A percentile compares a stretch with the other conserved stretches of the same genome.
Conservation (phyloP, 1,140 invertebrate species). For the Wasmannia auropunctata region DNA sequence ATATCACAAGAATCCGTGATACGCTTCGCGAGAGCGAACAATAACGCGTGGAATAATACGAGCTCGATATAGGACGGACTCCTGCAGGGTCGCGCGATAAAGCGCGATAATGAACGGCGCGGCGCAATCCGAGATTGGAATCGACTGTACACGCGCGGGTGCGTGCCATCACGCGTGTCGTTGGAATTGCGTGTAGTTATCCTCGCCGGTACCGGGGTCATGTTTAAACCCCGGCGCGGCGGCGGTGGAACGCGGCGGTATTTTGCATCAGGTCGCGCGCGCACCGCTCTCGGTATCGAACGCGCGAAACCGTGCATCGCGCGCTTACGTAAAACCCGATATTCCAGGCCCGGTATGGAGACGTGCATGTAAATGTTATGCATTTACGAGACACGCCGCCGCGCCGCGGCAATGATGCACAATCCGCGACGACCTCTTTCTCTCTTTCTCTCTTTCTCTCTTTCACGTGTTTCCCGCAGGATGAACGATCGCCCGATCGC, state of each 20-base stretch:
- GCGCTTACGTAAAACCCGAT: conserved; percentile 50
- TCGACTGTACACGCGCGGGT: conserved; percentile 61
- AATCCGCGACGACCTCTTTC: conserved; percentile 18
- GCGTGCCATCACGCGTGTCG: conserved; percentile 74
- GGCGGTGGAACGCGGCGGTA: neutral
- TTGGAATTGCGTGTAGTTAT: conserved; percentile 74
- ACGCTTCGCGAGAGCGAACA: conserved; percentile 7
- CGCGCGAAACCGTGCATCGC: conserved; percentile 53
- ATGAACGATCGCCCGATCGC: conserved; percentile 21
- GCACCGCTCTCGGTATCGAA: conserved; percentile 41
- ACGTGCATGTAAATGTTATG: conserved; percentile 28
- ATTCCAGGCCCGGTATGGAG: neutral
- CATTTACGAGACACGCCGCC: conserved; percentile 15
- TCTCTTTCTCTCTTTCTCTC: conserved; percentile 3
- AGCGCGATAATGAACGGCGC: conserved; percentile 69
- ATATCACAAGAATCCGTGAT: conserved; percentile 25
- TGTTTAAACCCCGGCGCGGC: no score
- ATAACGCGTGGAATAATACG: conserved; percentile 16
- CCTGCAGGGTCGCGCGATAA: conserved; percentile 55
- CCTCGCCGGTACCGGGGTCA: conserved; percentile 18
- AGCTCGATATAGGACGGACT: conserved; percentile 9
- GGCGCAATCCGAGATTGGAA: conserved; percentile 65
- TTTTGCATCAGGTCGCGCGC: conserved; percentile 30
- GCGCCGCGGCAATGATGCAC: conserved; percentile 19
- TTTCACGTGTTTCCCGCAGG: neutral